Evolutionary conservation across 1,140 invertebrate species (phyloP).

Genomic region (Drosophila sulfurigaster): DNA sequence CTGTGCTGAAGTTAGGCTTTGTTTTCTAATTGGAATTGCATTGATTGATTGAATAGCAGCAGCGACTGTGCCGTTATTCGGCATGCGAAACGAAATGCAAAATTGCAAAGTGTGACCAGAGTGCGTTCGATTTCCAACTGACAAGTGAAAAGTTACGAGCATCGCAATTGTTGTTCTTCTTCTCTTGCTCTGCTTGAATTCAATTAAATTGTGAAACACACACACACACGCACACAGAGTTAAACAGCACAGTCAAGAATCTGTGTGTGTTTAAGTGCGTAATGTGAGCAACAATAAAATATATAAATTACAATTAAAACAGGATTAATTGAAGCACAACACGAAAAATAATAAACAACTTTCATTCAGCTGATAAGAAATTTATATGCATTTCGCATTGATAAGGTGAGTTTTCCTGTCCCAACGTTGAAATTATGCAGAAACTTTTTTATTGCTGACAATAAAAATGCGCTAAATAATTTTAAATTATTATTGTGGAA

Average conservation of each 20-base stretch:
- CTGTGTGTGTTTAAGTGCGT: constrained; percentile 18
- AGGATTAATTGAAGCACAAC: constrained; percentile 57
- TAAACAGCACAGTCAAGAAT: constrained; percentile 14
- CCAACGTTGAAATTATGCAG: background rate
- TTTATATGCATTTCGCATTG: background rate
- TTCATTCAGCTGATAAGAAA: constrained; percentile 4
- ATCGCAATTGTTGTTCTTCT: constrained; percentile 2
- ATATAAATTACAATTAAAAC: constrained; percentile 36
- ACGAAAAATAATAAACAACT: constrained; percentile 8
- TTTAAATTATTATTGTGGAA: too few relatives aligned
- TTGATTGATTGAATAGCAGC: constrained; percentile 32
- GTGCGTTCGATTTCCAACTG: constrained; percentile 41
- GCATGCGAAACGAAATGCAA: constrained; percentile 18
- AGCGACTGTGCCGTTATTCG: constrained; percentile 1
- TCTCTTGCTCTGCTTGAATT: constrained; percentile 35
- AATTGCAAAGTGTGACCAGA: constrained; percentile 54
- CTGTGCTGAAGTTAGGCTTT: background rate
- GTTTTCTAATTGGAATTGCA: constrained; percentile 35
- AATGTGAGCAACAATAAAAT: constrained; percentile 16
- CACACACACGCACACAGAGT: background rate
- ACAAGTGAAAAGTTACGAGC: constrained; percentile 28
- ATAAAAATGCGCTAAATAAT: too few relatives aligned
- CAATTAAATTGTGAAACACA: constrained; percentile 58
- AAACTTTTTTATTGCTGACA: background rate
- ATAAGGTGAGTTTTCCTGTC: constrained; percentile 21